Evolutionary conservation across 2,888 invertebrate genomes (phyloP).

Genomic region (Seladonia tumulorum): DNA sequence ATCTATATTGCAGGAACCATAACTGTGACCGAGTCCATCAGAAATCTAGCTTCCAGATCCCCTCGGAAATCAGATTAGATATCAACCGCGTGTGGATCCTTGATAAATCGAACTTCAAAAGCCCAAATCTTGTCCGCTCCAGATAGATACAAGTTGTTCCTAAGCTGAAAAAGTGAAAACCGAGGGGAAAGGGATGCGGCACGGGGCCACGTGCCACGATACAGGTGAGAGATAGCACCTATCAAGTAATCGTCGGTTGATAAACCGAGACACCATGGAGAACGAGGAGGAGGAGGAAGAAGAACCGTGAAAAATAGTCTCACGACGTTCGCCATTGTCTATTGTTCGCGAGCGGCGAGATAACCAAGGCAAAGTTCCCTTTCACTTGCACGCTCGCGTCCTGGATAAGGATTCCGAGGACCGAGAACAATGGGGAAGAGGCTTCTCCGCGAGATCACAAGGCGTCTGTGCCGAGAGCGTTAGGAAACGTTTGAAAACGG

Average conservation of each 20-base stretch:
- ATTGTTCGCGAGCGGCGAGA: slow-evolving; percentile 41
- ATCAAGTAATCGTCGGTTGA: slow-evolving; percentile 45
- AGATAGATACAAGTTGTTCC: too few species aligned
- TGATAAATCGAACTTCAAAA: background rate
- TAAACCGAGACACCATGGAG: slow-evolving; percentile 33
- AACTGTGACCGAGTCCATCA: too few species aligned
- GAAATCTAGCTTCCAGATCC: background rate
- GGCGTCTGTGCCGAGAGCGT: background rate
- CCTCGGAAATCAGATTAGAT: too few species aligned
- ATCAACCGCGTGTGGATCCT: background rate
- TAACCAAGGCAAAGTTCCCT: slow-evolving; percentile 52
- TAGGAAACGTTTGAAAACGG: background rate
- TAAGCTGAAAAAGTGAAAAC: background rate
- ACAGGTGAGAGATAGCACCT: slow-evolving; percentile 17
- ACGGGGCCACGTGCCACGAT: background rate
- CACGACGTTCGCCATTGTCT: slow-evolving; percentile 48
- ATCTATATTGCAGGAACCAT: background rate
- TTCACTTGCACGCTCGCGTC: slow-evolving; percentile 47
- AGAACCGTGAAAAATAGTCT: slow-evolving; percentile 24
- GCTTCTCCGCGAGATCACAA: background rate
- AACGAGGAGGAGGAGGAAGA: slow-evolving; percentile 6
- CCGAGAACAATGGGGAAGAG: slow-evolving; percentile 23
- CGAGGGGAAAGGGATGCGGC: background rate
- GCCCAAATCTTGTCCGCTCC: background rate
- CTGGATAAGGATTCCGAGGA: slow-evolving; percentile 30